Evolutionary conservation across 2,797 vertebrate genomes (phyloP).

Genomic region (Mormyrus proboscirostris): DNA sequence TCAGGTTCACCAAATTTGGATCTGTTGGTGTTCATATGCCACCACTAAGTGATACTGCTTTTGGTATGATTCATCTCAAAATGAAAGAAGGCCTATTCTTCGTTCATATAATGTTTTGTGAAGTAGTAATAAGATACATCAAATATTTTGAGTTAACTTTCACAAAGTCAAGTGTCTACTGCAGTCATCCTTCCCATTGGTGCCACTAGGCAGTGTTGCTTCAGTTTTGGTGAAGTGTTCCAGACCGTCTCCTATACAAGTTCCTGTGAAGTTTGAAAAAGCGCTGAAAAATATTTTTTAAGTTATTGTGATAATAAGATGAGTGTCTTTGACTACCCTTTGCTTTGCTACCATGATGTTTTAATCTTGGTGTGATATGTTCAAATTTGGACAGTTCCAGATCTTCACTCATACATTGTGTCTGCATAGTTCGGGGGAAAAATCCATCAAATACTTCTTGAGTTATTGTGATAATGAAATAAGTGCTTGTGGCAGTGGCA

Average conservation of each 20-base stretch:
- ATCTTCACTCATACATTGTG: neutral
- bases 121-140: neutral
- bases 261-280: neutral
- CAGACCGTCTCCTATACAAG: neutral
- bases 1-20: neutral
- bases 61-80: neutral
- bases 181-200: neutral
- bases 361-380: neutral
- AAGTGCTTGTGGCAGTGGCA: neutral
- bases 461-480: neutral
- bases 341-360: neutral
- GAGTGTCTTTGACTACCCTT: neutral
- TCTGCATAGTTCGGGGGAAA: neutral
- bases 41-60: neutral
- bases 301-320: neutral
- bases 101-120: neutral
- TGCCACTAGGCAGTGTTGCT: neutral
- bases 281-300: neutral
- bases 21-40: neutral
- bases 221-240: neutral
- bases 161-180: neutral
- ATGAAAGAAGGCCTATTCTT: neutral
- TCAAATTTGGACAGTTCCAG: neutral
- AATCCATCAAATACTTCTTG: neutral
- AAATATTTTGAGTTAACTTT: neutral